phyloP scores from a whole-genome alignment of 37 sponge, comb jelly and placozoan genomes.

The Petrosia ficiformis region DNA sequence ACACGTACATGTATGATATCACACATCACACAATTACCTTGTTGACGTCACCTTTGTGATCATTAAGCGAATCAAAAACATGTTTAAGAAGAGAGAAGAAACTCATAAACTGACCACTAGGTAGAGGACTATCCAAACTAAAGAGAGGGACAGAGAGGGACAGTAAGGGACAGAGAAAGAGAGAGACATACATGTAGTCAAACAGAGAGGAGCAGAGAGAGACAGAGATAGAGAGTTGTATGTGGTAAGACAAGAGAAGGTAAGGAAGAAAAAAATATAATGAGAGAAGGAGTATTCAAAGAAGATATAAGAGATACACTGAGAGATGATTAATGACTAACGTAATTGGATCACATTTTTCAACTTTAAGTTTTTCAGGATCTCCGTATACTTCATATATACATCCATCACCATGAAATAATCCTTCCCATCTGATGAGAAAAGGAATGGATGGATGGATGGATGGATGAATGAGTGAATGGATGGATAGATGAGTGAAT shows the following conservation, averaged over 20 bases:
- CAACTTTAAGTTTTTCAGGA: not conserved
- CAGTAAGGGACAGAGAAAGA: too few relatives aligned
- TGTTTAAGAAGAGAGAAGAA: constrained; percentile 60
- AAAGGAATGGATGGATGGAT: not conserved
- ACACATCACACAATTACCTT: constrained; percentile 31
- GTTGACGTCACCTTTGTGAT: constrained; percentile 57
- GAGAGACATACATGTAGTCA: too few relatives aligned
- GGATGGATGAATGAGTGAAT: too few relatives aligned
- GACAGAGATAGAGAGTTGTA: too few relatives aligned
- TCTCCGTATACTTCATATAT: not conserved
- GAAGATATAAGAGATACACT: too few relatives aligned
- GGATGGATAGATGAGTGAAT: too few relatives aligned
- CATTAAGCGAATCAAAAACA: constrained; percentile 42
- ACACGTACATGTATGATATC: not conserved
- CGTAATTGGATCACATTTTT: not conserved
- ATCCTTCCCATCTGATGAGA: not conserved
- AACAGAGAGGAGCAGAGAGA: too few relatives aligned
- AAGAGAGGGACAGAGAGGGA: too few relatives aligned
- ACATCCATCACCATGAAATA: not conserved
- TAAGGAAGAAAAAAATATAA: too few relatives aligned
- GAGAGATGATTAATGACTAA: not conserved
- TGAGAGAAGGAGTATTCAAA: too few relatives aligned
- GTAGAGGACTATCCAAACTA: constrained; percentile 45
- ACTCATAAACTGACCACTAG: constrained; percentile 36
- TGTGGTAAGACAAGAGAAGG: too few relatives aligned